Conservation (phyloP, 2,113 vertebrate genomes). For the Herpetotheres cachinnans region DNA sequence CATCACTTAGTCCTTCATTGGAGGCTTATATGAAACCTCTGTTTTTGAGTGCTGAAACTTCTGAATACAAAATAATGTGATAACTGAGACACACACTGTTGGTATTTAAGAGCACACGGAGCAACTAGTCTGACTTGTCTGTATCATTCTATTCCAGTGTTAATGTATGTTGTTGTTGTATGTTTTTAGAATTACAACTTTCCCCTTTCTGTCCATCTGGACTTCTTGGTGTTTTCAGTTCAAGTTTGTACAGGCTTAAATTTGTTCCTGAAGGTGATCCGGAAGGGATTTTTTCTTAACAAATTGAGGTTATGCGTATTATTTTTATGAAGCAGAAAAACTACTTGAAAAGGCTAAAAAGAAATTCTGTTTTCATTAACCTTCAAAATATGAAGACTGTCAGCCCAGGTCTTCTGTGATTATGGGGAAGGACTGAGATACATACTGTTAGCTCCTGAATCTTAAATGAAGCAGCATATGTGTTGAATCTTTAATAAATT, state of each 20-base stretch:
- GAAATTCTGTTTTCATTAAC: conserved; percentile 61
- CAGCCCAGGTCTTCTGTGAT: conserved; percentile 24
- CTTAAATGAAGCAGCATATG: conserved; percentile 49
- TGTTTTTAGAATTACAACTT: neutral
- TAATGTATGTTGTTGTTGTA: neutral
- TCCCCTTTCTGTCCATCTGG: neutral
- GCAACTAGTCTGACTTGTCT: neutral
- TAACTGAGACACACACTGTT: neutral
- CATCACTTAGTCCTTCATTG: conserved; percentile 34
- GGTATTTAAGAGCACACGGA: neutral
- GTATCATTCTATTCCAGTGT: neutral
- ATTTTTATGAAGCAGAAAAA: conserved; percentile 1
- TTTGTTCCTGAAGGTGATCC: neutral
- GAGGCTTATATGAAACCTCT: conserved; percentile 29
- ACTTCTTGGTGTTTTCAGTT: neutral
- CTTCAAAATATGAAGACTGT: conserved; percentile 52
- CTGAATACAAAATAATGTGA: conserved; percentile 11
- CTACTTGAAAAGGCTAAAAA: conserved; percentile 57
- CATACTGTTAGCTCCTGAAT: conserved; percentile 50
- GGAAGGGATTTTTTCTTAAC: neutral
- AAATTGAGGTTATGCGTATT: neutral
- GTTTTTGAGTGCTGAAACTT: conserved; percentile 30
- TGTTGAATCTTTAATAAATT: conserved; percentile 59
- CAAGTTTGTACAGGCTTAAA: neutral
- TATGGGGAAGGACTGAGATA: conserved; percentile 38